Evolutionary conservation across 2,888 invertebrate species (phyloP).

Genomic region (Parapristionchus giblindavisi): DNA sequence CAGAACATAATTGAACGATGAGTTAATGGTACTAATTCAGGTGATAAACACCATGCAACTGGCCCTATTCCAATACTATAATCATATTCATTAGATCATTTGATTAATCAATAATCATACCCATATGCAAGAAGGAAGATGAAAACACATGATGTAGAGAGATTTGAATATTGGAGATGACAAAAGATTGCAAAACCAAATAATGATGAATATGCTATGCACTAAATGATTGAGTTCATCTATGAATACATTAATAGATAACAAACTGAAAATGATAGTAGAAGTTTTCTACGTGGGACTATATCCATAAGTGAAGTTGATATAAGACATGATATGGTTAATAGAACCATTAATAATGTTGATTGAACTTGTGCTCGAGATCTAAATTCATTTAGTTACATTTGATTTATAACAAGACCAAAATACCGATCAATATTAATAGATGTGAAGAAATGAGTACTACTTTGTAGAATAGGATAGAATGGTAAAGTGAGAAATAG

Average conservation of each 20-base stretch:
- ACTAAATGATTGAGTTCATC: constrained; percentile 36
- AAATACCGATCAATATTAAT: constrained; percentile 50
- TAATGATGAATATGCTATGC: constrained; percentile 43
- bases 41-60: constrained; percentile 61
- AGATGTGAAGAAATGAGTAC: constrained; percentile 58
- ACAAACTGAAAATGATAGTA: constrained; percentile 44
- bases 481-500: constrained; percentile 61
- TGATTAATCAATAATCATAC: constrained; percentile 38
- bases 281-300: constrained; percentile 50
- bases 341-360: constrained; percentile 58
- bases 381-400: constrained; percentile 41
- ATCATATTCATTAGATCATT: no score
- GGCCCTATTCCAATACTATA: constrained; percentile 63
- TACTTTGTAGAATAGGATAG: constrained; percentile 64
- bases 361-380: constrained; percentile 58
- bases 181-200: constrained; percentile 46
- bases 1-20: constrained; percentile 61
- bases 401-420: background rate
- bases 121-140: constrained; percentile 60
- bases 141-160: constrained; percentile 54
- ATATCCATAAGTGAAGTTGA: constrained; percentile 57
- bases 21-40: constrained; percentile 58
- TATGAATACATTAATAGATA: constrained; percentile 35
- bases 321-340: constrained; percentile 53
- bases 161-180: constrained; percentile 43